Evolutionary conservation across 2,113 vertebrate genomes (phyloP), one percentile per base, ranked within the genome.

Genomic region (Zosterops hypoxanthus): DNA sequence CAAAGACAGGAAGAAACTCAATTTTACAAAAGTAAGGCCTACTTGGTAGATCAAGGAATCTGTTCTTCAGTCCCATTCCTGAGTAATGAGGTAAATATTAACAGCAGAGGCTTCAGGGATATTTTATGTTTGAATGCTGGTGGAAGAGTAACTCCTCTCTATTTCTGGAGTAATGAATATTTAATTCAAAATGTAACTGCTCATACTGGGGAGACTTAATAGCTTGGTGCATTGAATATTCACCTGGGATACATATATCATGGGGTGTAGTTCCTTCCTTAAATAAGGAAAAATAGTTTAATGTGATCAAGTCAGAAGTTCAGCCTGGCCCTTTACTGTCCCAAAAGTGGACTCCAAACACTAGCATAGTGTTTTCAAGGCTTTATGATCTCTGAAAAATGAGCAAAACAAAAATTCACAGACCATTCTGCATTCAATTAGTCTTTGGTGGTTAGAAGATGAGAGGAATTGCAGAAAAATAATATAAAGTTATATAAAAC

Each of bases 111-210:
- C n/a, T 90, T 94, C 33, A 47, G 76, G 55, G 34, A 66, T 28
- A 33, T 63, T 91, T 88, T 60, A 52, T 63, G 42, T 56, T 42
- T 77, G 55, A 86, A 57, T 53, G 41, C n/a, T 79, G 42, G 41
- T 31, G 8, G 55, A 90, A 81, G 39, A 72, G 75, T 80, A 90
- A 78, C 33, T 78, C 34, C 26, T 86, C 33, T 73, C 33, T 83
- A 60, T 78, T 73, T 93, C 79, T 93, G 69, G 39, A 60, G 29
- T 83, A 78, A 92, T 60, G 26, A 92, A 78, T 81, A 86, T 77
- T 94, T 72, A 73, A 94, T 92, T 90, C 33, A 73, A 81, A 95
- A 86, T 41, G 19, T n/a, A 90, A 91, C 47, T 59, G 60, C 34
- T 70, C 19, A 42, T 83, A n/a, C 2, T 9, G 47, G 80, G 60